Percentiles rank a stretch among this genome's conserved stretches.
Conservation (phyloP, 1,140 invertebrate species). For the Epicauta chinensis region DNA sequence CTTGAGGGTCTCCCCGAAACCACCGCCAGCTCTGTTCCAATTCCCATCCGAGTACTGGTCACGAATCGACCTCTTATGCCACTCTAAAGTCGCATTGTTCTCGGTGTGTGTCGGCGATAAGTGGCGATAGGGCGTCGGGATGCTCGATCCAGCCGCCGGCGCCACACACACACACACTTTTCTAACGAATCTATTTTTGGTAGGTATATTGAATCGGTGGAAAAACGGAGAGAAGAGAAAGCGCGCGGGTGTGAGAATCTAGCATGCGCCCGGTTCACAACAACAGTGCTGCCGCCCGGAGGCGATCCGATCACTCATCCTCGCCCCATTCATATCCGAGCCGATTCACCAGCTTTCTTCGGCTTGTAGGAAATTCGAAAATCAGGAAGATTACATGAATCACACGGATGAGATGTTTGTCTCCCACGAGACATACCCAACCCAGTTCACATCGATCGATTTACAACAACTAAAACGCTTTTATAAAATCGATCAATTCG, state of each 20-base stretch:
- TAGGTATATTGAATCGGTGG: no score
- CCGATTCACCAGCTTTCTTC: no score
- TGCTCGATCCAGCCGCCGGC: no score
- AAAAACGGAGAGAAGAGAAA: conserved; percentile 19
- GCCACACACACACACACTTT: no score
- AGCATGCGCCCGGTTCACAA: conserved; percentile 37
- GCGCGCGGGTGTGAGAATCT: conserved; percentile 40
- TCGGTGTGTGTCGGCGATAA: no score
- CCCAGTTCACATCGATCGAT: conserved; percentile 13
- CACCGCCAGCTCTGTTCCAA: conserved; percentile 21
- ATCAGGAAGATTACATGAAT: no score
- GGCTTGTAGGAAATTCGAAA: no score
- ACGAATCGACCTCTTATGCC: conserved; percentile 22
- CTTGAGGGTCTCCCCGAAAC: no score
- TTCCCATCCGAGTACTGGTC: conserved; percentile 26
- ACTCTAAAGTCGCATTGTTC: no score
- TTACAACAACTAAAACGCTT: conserved; percentile 16
- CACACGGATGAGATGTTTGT: not conserved
- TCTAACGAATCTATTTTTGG: no score
- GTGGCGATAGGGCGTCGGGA: no score
- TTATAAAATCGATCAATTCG: conserved; percentile 15
- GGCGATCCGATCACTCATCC: conserved; percentile 23
- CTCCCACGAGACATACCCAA: conserved; percentile 4
- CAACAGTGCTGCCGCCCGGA: conserved; percentile 25
- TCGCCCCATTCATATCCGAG: conserved; percentile 24